Base-by-base conservation (phyloP, 2,113 vertebrate species). In the Empidonax traillii region DNA sequence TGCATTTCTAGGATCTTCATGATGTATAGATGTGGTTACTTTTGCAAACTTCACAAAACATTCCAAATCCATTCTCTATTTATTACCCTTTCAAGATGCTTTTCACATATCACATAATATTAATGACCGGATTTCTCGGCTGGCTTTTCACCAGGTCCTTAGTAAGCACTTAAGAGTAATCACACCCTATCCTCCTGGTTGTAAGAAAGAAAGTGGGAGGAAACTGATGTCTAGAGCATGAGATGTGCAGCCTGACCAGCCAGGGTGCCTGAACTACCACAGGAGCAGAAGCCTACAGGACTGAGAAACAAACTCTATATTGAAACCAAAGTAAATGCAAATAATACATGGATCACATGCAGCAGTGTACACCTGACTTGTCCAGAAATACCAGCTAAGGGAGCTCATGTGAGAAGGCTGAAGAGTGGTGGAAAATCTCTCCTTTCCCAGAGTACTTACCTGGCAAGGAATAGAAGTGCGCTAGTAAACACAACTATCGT, bases 401-500 rank as follows among this genome's bases (percentile, higher is more conserved):
- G 39, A 91, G 15, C 59, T 21, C 37, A 33, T 10, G 19, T 12
- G 82, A 23, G 39, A 78, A 87, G 35, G 69, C 30, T 72, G 1
- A 43, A 63, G 35, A 43, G 39, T 4, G 12, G 30, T 27, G 16
- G 35, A 35, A 90, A 82, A 72, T 14, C 35, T 41, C 31, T 68
- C 33, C 15, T 14, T 69, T 33, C 35, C 71, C 30, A 69, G 17
- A 74, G 25, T 5, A 10, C 43, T n/a, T 52, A 7, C 13, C 12
- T 49, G 28, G 27, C 30, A 82, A 28, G 28, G 43, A 68, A 9
- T 1, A 31, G 33, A 49, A 58, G 0, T 4, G 9, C 20, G 7
- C 39, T 14, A 61, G 30, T 15, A 51, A 77, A 58, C 0, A 3
- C 9, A 17, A 24, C 6, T 13, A 24, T 43, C 0, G 0, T 6